These are phyloP conservation scores for Gerris lacustris DNA, from an alignment of 2,888 invertebrate genomes.

Conservation along the genomic window DNA sequence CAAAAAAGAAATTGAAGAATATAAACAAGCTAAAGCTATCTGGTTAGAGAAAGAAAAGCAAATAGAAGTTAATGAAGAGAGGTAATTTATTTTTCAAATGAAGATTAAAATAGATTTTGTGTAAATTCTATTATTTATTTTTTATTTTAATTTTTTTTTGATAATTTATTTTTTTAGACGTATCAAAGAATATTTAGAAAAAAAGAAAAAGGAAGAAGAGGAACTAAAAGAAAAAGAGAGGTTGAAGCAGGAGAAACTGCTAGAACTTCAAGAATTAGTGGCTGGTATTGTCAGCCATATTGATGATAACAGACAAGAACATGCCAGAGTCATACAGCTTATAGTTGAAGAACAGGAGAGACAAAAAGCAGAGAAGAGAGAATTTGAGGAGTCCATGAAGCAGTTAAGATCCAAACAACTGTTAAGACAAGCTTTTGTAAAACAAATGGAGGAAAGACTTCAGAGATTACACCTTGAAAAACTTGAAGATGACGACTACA, in stretches of 20 bases:
- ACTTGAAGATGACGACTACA: background rate
- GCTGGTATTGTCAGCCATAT: background rate
- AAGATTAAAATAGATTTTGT: background rate
- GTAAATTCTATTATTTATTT: background rate
- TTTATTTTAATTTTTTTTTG: background rate
- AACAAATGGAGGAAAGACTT: background rate
- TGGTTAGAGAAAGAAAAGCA: background rate
- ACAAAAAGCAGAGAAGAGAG: background rate
- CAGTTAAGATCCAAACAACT: background rate
- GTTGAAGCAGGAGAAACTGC: background rate
- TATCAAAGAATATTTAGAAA: conserved; percentile 1
- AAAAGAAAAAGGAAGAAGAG: background rate
- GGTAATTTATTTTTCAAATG: background rate
- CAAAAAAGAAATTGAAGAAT: background rate
- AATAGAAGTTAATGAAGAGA: background rate
- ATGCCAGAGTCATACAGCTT: background rate
- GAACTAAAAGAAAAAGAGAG: background rate
- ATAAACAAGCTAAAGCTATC: background rate
- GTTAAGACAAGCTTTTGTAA: background rate
- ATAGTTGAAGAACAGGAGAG: background rate
- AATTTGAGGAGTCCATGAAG: background rate
- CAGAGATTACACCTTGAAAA: background rate
- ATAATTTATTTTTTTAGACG: background rate
- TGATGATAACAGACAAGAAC: background rate
- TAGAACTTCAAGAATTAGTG: background rate